These are phyloP conservation scores for Naja naja DNA, from an alignment of 2,113 vertebrate species.

Conservation along the genomic window DNA sequence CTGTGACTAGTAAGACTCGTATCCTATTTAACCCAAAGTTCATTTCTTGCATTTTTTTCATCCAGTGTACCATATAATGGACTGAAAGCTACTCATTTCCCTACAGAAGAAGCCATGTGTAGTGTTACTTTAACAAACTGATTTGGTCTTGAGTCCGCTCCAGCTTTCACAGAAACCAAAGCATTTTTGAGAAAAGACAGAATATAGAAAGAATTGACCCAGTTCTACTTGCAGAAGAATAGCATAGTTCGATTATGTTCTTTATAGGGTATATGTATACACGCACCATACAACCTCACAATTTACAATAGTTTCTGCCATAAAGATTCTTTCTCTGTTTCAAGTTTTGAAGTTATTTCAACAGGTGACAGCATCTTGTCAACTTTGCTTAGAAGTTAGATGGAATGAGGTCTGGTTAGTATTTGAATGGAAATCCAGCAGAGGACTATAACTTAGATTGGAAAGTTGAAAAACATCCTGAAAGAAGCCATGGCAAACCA, in stretches of 20 bases:
- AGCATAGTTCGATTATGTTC: not conserved
- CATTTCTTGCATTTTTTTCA: not conserved
- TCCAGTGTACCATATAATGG: not conserved
- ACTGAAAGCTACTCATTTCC: not conserved
- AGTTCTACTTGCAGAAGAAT: slow-evolving; percentile 21
- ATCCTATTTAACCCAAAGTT: not conserved
- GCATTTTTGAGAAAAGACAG: slow-evolving; percentile 29
- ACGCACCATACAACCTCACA: not conserved
- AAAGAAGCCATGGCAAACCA: not conserved
- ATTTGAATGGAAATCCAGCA: not conserved
- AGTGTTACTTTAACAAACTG: not conserved
- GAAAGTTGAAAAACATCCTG: not conserved
- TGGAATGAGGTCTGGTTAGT: not conserved
- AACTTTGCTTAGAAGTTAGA: not conserved
- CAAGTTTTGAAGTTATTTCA: not conserved
- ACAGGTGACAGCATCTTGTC: not conserved
- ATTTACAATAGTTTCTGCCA: not conserved
- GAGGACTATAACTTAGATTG: not conserved
- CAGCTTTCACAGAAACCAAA: not conserved
- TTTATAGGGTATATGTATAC: no score
- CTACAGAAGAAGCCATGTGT: not conserved
- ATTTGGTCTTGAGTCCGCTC: not conserved
- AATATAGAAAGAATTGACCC: slow-evolving; percentile 10
- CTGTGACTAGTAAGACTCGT: not conserved
- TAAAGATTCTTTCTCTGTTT: not conserved